Percentiles rank a stretch among this genome's conserved stretches.
phyloP scores from a whole-genome alignment of 2,797 vertebrate genomes.

The Taeniopygia guttata region DNA sequence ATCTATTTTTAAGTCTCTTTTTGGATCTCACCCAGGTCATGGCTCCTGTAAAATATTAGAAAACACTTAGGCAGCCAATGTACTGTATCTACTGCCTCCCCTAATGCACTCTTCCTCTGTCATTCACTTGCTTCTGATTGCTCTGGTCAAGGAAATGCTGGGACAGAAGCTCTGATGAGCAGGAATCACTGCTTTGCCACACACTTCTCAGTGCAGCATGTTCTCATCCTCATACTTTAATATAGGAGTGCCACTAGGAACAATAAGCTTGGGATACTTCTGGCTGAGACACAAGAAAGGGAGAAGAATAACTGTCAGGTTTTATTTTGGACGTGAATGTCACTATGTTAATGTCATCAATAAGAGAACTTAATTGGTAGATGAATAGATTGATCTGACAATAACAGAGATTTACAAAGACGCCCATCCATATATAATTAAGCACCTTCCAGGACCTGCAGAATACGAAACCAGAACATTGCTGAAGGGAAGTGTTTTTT shows the following conservation, averaged over 20 bases:
- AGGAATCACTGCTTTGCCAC: not conserved
- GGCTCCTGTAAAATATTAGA: constrained; percentile 45
- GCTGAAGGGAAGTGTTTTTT: not conserved
- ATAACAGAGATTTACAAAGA: not conserved
- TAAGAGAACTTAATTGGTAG: not conserved
- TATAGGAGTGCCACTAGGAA: rapidly evolving
- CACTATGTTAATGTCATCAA: not conserved
- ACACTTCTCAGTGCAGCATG: rapidly evolving
- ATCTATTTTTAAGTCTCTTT: constrained; percentile 26
- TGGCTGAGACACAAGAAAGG: not conserved
- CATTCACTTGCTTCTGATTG: constrained; percentile 14
- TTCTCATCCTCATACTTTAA: not conserved
- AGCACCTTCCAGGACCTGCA: not conserved
- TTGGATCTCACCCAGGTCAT: constrained; percentile 31
- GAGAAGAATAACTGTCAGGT: not conserved
- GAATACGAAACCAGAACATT: not conserved
- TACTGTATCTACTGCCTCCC: constrained; percentile 37
- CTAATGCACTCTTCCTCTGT: constrained; percentile 40
- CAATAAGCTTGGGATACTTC: not conserved
- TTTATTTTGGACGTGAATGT: not conserved
- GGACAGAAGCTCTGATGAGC: not conserved
- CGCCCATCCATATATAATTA: not conserved
- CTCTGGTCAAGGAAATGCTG: not conserved
- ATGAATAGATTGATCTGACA: not conserved
- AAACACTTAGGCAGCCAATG: constrained; percentile 56